Evolutionary conservation across 2,888 invertebrate genomes (phyloP).

Genomic region (Steinernema carpocapsae): DNA sequence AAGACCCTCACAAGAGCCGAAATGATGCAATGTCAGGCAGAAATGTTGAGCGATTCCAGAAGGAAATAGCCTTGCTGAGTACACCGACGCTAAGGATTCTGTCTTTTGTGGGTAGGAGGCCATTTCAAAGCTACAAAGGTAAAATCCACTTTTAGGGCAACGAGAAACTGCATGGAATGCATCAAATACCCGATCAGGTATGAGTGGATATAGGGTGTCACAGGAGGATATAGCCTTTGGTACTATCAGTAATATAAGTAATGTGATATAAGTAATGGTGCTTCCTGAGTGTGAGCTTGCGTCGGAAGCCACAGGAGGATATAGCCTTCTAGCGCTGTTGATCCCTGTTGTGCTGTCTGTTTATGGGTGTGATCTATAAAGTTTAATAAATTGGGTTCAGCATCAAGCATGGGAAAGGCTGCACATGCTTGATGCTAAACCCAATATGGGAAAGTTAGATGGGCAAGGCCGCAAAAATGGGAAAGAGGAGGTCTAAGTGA

Average conservation of each 20-base stretch:
- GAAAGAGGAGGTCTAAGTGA: too few relatives aligned
- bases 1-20: constrained; percentile 58
- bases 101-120: constrained; percentile 56
- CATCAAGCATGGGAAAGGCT: too few relatives aligned
- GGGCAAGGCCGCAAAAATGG: too few relatives aligned
- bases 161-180: constrained; percentile 59
- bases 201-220: constrained; percentile 60
- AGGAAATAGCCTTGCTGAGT: constrained; percentile 44
- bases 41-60: constrained; percentile 54
- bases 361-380: too few relatives aligned
- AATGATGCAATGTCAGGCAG: constrained; percentile 61
- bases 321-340: too few relatives aligned
- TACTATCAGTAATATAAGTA: constrained; percentile 44
- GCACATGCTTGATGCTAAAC: too few relatives aligned
- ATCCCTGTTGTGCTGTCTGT: too few relatives aligned
- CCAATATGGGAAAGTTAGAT: too few relatives aligned
- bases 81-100: constrained; percentile 40
- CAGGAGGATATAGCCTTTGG: constrained; percentile 55
- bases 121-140: not conserved
- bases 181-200: constrained; percentile 60
- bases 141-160: constrained; percentile 48
- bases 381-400: too few relatives aligned
- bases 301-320: constrained; percentile 25
- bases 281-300: constrained; percentile 57
- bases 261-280: constrained; percentile 42